Evolutionary conservation across 2,113 vertebrate species (phyloP).

Genomic region (Neofelis nebulosa): DNA sequence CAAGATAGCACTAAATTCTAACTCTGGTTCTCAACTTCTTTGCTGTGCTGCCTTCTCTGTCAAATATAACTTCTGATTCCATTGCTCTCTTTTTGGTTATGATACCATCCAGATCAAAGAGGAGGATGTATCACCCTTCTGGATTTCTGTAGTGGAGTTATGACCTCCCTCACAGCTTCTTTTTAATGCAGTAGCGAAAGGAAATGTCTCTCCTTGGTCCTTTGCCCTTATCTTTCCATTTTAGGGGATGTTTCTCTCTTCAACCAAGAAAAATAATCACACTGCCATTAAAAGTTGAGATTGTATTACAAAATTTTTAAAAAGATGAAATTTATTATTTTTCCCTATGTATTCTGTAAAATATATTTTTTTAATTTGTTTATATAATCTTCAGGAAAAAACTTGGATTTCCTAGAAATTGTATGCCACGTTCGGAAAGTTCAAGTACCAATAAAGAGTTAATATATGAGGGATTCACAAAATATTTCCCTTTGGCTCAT

Average conservation of each 20-base stretch:
- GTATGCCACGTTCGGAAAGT: not conserved
- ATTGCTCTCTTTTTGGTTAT: not conserved
- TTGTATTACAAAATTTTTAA: not conserved
- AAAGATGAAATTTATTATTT: not conserved
- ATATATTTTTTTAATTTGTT: not conserved
- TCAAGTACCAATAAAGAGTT: not conserved
- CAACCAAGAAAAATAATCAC: not conserved
- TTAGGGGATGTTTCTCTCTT: not conserved
- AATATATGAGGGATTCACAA: not conserved
- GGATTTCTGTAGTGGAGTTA: not conserved
- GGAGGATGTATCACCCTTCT: not conserved
- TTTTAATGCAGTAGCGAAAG: not conserved
- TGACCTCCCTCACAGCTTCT: not conserved
- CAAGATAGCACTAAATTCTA: not conserved
- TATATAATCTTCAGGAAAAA: not conserved
- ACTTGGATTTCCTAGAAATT: not conserved
- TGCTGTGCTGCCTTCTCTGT: not conserved
- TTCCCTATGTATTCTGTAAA: not conserved
- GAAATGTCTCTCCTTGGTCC: not conserved
- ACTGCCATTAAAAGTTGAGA: not conserved
- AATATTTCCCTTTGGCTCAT: not conserved
- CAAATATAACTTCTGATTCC: not conserved
- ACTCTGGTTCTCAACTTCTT: not conserved
- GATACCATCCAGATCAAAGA: not conserved
- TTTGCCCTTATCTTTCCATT: not conserved